Base-by-base conservation (phyloP, 2,113 vertebrate genomes). In the Chascanopsetta lugubris region DNA sequence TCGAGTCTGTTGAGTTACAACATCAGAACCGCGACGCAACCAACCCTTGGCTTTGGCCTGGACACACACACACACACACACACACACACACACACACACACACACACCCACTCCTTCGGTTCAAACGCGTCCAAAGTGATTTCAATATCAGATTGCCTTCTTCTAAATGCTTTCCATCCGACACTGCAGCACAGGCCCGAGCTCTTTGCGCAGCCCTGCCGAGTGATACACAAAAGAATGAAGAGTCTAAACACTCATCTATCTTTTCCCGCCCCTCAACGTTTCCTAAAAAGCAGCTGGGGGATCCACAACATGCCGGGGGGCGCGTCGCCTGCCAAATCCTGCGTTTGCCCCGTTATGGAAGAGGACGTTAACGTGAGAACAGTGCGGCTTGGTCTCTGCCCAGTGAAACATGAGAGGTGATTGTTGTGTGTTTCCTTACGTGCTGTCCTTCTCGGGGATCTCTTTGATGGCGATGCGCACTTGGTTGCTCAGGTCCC, bases 401-500 rank as follows among this genome's bases (percentile, higher is more conserved):
- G 32, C n/a, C 3, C 22, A 21, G 21, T 1, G 20, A 55, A 10
- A 29, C 17, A 36, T 0, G 34, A 6, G 32, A 54, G 13, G 5
- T 46, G 51, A 45, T 8, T 9, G 13, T 6, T 17, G 17, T 55
- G 36, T 7, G 58, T 26, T n/a, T n/a, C n/a, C 85, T n/a, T 80
- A 97, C 96, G 92, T 92, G 91, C 94, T 92, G 91, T 98, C 95
- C 24, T 91, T 92, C 78, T 98, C 95, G 0, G 95, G 96, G 53
- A 98, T 96, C 90, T 98, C 96, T 86, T 98, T 98, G 91, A 98
- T 96, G 64, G 96, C 96, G 3, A 97, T 95, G 81, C 96, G 94
- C 3, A 96, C 94, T 78, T 94, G 94, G 54, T 93, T 97, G 89
- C 91, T 94, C 57, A 92, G 83, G 49, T 95, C 94, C 8, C 96